A percentile compares a stretch with the other conserved stretches of the same genome.
Evolutionary conservation across 2,888 invertebrate genomes (phyloP).

Genomic region (Odontothrips loti): DNA sequence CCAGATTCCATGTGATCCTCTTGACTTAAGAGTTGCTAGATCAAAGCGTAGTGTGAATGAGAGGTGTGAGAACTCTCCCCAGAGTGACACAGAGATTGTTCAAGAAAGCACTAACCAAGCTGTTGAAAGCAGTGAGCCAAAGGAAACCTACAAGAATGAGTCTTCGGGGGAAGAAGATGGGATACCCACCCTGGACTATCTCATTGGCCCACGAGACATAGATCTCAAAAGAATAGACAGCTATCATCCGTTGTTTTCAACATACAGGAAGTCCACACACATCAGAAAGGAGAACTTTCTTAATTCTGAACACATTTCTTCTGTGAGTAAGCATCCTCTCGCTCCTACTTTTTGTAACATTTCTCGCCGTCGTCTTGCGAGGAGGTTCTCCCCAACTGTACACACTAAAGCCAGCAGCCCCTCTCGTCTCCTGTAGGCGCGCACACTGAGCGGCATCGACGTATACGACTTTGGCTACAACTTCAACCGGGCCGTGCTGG

Average conservation of each 20-base stretch:
- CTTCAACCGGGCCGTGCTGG: not conserved
- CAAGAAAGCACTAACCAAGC: not conserved
- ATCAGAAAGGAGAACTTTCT: not conserved
- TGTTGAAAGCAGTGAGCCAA: not conserved
- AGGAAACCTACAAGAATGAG: not conserved
- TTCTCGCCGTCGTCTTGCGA: not conserved
- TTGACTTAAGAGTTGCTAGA: not conserved
- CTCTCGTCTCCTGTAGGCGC: not conserved
- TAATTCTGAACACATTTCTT: not conserved
- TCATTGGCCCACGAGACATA: not conserved
- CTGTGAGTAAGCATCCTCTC: not conserved
- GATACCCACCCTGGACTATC: not conserved
- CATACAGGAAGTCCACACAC: not conserved
- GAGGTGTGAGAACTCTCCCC: not conserved
- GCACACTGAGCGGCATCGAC: not conserved
- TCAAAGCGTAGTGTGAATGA: not conserved
- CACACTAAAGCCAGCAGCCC: not conserved
- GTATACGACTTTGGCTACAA: not conserved
- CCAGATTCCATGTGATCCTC: not conserved
- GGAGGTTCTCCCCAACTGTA: not conserved
- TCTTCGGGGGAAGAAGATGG: not conserved
- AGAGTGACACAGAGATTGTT: not conserved
- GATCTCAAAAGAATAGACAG: not conserved
- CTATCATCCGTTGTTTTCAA: not conserved
- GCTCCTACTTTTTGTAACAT: not conserved